Evolutionary conservation across 2,797 vertebrate genomes (phyloP).

Genomic region (Esox lucius): DNA sequence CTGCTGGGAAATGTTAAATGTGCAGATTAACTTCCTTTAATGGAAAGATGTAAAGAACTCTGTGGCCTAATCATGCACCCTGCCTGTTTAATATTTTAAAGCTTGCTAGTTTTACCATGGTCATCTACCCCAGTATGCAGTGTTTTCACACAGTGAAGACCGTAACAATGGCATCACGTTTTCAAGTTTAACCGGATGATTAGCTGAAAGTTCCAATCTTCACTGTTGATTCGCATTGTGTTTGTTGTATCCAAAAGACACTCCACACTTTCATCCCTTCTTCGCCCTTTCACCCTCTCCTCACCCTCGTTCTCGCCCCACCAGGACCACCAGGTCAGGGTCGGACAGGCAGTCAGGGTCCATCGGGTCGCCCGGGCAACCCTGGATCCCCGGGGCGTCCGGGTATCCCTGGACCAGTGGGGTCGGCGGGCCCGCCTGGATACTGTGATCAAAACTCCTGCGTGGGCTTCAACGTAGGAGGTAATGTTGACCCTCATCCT

Average conservation of each 20-base stretch:
- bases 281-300: neutral
- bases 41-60: neutral
- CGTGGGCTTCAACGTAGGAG: constrained; percentile 88
- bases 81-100: neutral
- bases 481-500: constrained; percentile 64
- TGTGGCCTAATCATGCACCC: neutral
- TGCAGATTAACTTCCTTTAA: neutral
- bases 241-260: neutral
- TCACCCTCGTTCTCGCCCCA: neutral
- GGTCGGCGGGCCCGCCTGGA: constrained; percentile 85
- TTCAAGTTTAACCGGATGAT: neutral
- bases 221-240: neutral
- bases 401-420: constrained; percentile 83
- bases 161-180: neutral
- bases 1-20: neutral
- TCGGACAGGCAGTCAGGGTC: constrained; percentile 83
- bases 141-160: neutral
- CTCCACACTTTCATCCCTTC: neutral
- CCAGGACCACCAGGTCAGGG: constrained; percentile 90
- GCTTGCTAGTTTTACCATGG: neutral
- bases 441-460: constrained; percentile 96
- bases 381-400: constrained; percentile 83
- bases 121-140: neutral
- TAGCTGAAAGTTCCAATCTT: neutral
- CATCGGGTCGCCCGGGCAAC: constrained; percentile 87